phyloP scores from a whole-genome alignment of 2,888 invertebrate genomes.

The Cremastobaeus sp. region DNA sequence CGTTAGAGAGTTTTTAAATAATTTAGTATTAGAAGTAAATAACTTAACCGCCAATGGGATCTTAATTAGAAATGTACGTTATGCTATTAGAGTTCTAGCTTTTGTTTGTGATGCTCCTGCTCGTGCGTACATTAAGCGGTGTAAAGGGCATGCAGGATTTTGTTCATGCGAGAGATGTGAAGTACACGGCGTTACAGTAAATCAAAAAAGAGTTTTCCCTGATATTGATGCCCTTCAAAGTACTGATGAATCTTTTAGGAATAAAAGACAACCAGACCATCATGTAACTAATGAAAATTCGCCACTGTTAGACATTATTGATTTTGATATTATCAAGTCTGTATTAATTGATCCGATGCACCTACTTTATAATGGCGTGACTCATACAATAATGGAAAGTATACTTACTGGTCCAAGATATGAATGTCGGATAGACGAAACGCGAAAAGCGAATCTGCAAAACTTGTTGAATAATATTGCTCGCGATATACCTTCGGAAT shows the following conservation, averaged over 20 bases:
- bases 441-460: not conserved
- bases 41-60: slow-evolving; percentile 19
- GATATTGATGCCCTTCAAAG: slow-evolving; percentile 14
- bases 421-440: not conserved
- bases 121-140: slow-evolving; percentile 43
- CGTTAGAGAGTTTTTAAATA: slow-evolving; percentile 27
- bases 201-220: slow-evolving; percentile 37
- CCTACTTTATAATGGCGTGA: not conserved
- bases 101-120: slow-evolving; percentile 52
- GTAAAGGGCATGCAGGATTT: slow-evolving; percentile 28
- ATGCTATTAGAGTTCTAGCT: slow-evolving; percentile 28
- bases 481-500: slow-evolving; percentile 3
- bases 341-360: slow-evolving; percentile 45
- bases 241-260: slow-evolving; percentile 27
- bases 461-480: not conserved
- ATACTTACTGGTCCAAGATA: not conserved
- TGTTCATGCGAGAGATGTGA: slow-evolving; percentile 44
- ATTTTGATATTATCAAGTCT: slow-evolving; percentile 25
- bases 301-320: slow-evolving; percentile 19
- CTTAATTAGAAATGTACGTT: slow-evolving; percentile 19
- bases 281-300: slow-evolving; percentile 27
- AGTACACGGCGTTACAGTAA: slow-evolving; percentile 15
- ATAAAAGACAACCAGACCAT: slow-evolving; percentile 22
- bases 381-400: not conserved
- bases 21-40: slow-evolving; percentile 41